Evolutionary conservation across 2,113 vertebrate species (phyloP).

Genomic region (Macquaria australasica): DNA sequence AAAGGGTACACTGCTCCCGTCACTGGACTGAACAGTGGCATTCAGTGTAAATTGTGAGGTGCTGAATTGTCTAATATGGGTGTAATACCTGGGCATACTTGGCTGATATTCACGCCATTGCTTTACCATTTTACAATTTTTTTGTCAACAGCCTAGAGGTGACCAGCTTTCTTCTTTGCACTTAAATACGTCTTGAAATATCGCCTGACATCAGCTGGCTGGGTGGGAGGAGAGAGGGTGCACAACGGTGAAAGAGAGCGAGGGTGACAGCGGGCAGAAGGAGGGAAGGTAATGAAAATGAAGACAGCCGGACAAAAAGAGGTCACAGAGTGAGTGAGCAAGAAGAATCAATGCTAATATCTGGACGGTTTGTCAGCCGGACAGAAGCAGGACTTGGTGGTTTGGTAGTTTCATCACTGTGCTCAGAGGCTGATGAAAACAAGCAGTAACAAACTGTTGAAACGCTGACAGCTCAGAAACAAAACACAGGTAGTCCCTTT

Average conservation of each 20-base stretch:
- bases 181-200: slow-evolving; percentile 14
- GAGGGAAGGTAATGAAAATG: slow-evolving; percentile 44
- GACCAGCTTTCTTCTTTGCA: background rate
- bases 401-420: slow-evolving; percentile 58
- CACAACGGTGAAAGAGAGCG: slow-evolving; percentile 12
- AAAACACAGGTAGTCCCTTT: slow-evolving; percentile 36
- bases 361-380: slow-evolving; percentile 32
- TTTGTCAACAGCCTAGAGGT: background rate
- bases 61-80: background rate
- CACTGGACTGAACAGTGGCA: background rate
- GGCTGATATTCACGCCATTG: background rate
- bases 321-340: background rate
- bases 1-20: background rate
- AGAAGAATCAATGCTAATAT: slow-evolving; percentile 10
- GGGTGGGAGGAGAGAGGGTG: background rate
- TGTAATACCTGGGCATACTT: background rate
- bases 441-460: slow-evolving; percentile 52
- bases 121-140: too few species aligned
- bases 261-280: slow-evolving; percentile 35
- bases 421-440: slow-evolving; percentile 64
- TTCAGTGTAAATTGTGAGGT: background rate
- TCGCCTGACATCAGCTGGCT: slow-evolving; percentile 13
- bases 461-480: slow-evolving; percentile 12
- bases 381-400: slow-evolving; percentile 20
- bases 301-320: slow-evolving; percentile 34